These are phyloP conservation scores for Clamator glandarius DNA, from an alignment of 2,797 vertebrate genomes.

Conservation along the genomic window DNA sequence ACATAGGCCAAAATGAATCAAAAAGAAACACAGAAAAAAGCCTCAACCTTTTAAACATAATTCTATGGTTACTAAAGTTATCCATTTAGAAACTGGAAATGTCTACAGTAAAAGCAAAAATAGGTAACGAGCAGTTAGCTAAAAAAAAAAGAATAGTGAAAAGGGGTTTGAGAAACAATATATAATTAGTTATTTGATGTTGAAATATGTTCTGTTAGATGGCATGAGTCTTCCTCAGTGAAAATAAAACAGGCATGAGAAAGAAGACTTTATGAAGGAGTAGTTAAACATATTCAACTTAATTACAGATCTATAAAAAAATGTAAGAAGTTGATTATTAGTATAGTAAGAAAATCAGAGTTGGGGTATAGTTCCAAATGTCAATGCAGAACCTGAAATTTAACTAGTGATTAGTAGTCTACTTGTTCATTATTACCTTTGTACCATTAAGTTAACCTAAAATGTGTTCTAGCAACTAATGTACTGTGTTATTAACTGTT, in stretches of 20 bases:
- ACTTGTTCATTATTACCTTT: not conserved
- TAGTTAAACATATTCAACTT: not conserved
- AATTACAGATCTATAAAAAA: not conserved
- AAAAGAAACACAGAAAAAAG: not conserved
- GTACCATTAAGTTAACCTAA: conserved; percentile 16
- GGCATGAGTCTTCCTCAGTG: not conserved
- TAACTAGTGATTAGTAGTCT: not conserved
- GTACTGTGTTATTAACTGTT: conserved; percentile 28
- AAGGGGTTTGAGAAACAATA: not conserved
- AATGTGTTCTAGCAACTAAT: conserved; percentile 6
- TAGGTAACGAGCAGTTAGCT: not conserved
- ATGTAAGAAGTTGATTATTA: not conserved
- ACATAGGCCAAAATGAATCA: not conserved
- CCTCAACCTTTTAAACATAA: not conserved
- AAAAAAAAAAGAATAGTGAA: not conserved
- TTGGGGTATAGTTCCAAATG: not conserved
- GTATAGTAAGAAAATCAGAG: not conserved
- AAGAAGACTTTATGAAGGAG: not conserved
- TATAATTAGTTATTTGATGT: not conserved
- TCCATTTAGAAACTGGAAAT: not conserved
- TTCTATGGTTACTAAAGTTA: not conserved
- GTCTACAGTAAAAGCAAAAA: not conserved
- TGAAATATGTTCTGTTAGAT: not conserved
- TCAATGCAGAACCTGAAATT: not conserved
- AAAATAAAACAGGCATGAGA: not conserved